These are phyloP conservation scores for Ceratosolen solmsi DNA, from an alignment of 1,140 invertebrate genomes.

Conservation along the genomic window DNA sequence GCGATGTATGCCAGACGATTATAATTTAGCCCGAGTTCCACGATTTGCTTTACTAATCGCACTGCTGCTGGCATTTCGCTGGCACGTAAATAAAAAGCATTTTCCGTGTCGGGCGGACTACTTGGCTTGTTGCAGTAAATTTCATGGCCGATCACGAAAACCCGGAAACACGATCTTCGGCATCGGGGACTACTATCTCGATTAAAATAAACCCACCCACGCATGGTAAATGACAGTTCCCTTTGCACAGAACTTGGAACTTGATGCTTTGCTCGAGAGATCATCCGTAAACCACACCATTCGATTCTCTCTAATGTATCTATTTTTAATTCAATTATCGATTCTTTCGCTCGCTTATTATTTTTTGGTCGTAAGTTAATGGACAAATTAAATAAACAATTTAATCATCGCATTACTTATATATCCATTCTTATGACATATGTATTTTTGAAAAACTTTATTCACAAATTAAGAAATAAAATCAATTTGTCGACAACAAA, in stretches of 20 bases:
- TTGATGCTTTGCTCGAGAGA: background rate
- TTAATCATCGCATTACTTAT: too few relatives aligned
- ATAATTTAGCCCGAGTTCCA: too few relatives aligned
- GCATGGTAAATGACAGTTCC: background rate
- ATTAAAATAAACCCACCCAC: conserved; percentile 20
- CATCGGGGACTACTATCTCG: background rate
- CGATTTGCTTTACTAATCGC: background rate
- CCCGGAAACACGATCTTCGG: conserved; percentile 10
- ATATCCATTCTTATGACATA: too few relatives aligned
- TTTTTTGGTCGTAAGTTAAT: too few relatives aligned
- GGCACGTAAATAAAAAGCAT: background rate
- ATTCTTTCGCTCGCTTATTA: background rate
- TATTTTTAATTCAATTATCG: background rate
- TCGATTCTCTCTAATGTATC: background rate
- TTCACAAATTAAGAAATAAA: too few relatives aligned
- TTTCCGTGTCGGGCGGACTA: too few relatives aligned
- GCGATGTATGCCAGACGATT: too few relatives aligned
- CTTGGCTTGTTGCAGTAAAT: background rate
- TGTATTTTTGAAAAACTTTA: too few relatives aligned
- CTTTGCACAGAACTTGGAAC: background rate
- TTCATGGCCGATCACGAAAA: conserved; percentile 25
- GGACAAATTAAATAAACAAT: too few relatives aligned
- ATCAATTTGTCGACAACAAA: too few relatives aligned
- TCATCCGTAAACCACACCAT: background rate
- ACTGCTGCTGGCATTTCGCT: background rate